Evolutionary conservation across 1,140 invertebrate genomes (phyloP), one percentile per base, ranked within the genome.

Genomic region (Conopomorpha cramerella): DNA sequence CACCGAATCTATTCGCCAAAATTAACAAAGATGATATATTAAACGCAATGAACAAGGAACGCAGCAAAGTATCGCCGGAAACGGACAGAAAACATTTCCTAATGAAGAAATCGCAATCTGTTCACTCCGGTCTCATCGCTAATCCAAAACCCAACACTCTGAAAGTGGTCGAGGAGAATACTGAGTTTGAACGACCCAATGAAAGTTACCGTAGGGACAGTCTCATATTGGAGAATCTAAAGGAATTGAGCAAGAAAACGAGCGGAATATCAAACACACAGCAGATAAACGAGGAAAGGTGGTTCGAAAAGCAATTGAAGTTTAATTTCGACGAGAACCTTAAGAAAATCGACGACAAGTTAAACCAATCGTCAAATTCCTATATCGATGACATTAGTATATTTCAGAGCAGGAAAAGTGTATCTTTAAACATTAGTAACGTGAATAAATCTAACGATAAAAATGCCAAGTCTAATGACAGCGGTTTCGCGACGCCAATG

Each of bases 241-340:
- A 53, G 34, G 61, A 67, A 33, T 32, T 64, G 0, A 53, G 58
- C 0, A 51, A 39, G 15, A 60, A 49, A 23, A 54, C 48, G 13
- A 36, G 83, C 0, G 79, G 81, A 0, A 85, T 84, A 41, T 81
- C 83, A 0, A 83, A 77, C 41, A 84, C 84, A 3, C 84, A 86
- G 49, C 84, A 83, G 50, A 85, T 86, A 23, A 63, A 79, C 4
- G 82, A 84, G 38, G 81, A 84, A 37, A 60, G 77, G 15, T 17
- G 70, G 0, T 73, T 74, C 36, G 74, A 77, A 15, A 55, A 71
- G 38, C 66, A 78, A 39, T 35, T 78, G 23, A 79, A 79, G 33
- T 61, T 66, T 8, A 59, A 77, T 39, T 79, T 79, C 30, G 72
- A 78, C 36, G 74, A 79, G 13, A 79, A 78, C 44, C 36, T 79